Base-by-base conservation (phyloP, 1,140 invertebrate genomes). In the Physella acuta region DNA sequence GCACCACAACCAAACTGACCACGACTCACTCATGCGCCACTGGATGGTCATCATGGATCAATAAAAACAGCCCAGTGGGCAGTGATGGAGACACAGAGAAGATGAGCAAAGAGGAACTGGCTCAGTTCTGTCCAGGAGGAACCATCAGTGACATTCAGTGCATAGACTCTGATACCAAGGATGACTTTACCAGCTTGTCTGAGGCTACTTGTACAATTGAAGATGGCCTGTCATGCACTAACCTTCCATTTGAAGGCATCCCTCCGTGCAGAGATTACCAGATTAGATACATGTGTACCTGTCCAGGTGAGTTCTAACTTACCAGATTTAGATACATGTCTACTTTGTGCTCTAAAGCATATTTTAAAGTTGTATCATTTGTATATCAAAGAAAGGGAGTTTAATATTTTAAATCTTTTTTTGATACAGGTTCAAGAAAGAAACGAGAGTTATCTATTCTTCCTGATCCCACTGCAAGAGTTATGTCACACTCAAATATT, bases 251-350 rank as follows among this genome's bases (percentile, higher is more conserved):
- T 30, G 31, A 34, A 37, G 64, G 52, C 14, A 56, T 64, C 36
- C 64, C 53, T 59, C 71, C 71, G 26, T 87, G 86, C 71, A 64
- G 75, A 14, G 85, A 86, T 73, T 83, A 81, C 66, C 81, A 82
- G 73, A 79, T 86, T 51, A 76, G 84, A 71, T 83, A 86, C 58
- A 75, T 76, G 60, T 86, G 85, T 58, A 59, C 77, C 33, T 86
- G 85, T 69, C 37, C 58, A 58, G 72, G 79, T 79, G 71, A 69
- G 74, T 76, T 53, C 34, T 14, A 44, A 11, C 39, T 11, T 11
- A 44, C 39, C n/a, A n/a, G n/a, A n/a, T n/a, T n/a, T n/a, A n/a
- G n/a, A n/a, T n/a, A n/a, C n/a, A n/a, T n/a, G n/a, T n/a, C n/a
- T n/a, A n/a, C n/a, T n/a, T n/a, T n/a, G n/a, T n/a, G n/a, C n/a